These are phyloP conservation scores for Papilio protenor DNA, from an alignment of 2,888 invertebrate genomes.

Conservation along the genomic window DNA sequence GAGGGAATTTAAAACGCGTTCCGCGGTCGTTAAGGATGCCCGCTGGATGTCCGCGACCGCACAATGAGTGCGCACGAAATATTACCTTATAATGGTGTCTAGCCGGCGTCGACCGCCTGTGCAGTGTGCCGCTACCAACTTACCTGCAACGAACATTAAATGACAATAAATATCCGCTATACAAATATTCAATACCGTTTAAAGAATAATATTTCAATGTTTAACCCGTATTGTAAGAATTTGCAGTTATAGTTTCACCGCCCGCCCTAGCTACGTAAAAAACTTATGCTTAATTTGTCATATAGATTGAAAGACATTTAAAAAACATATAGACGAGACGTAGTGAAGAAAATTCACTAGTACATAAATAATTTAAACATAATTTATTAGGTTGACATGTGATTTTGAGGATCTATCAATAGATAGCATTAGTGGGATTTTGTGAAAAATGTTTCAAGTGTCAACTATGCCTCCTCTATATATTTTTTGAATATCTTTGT, in stretches of 20 bases:
- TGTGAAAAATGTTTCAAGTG: too few relatives aligned
- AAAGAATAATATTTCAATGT: neutral
- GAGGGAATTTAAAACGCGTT: slow-evolving; percentile 72
- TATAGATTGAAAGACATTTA: too few relatives aligned
- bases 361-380: too few relatives aligned
- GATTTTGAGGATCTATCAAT: too few relatives aligned
- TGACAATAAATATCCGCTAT: slow-evolving; percentile 10
- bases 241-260: neutral
- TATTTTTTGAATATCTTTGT: too few relatives aligned
- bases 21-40: slow-evolving; percentile 68
- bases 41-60: slow-evolving; percentile 53
- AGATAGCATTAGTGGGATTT: too few relatives aligned
- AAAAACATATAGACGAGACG: too few relatives aligned
- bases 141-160: slow-evolving; percentile 67
- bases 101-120: slow-evolving; percentile 26
- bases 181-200: neutral
- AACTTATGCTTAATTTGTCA: too few relatives aligned
- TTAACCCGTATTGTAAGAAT: neutral
- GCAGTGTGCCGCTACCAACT: slow-evolving; percentile 50
- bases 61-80: slow-evolving; percentile 42
- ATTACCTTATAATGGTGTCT: slow-evolving; percentile 43
- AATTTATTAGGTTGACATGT: too few relatives aligned
- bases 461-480: too few relatives aligned
- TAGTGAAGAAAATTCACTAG: too few relatives aligned
- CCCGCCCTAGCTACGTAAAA: too few relatives aligned